Evolutionary conservation across 2,888 invertebrate genomes (phyloP), one percentile per base, ranked within the genome.

Genomic region (Dione juno): DNA sequence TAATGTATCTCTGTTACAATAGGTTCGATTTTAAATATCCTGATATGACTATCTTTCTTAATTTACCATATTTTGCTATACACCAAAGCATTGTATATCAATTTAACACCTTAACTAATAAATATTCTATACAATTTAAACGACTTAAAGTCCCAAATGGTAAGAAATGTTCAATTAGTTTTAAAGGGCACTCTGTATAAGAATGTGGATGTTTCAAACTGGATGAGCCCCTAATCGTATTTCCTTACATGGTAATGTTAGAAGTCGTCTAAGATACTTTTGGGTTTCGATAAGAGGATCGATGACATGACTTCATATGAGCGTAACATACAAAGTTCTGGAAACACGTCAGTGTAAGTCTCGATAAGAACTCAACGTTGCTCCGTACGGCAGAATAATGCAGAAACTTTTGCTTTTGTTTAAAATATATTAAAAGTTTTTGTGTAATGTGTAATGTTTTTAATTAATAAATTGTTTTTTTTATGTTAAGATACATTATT

Each of bases 241-340:
- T 35, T 48, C 37, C 45, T 57, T 35, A 13, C 28, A 63, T 48
- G 63, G 28, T 63, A 63, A 59, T 59, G 3, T 19, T 59, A n/a
- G 21, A 59, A 48, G 35, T 21, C 8, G 19, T 7, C 11, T 16
- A 11, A 63, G 63, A 63, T 48, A 48, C 48, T 63, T 63, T 28
- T 63, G 35, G 48, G 45, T 48, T 37, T 84, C 9, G 75, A 79
- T 58, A 69, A 83, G 40, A 76, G 66, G 67, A 73, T 83, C 40
- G 81, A 82, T 57, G 83, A 84, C 64, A 72, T 80, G 37, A 80
- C 80, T n/a, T 37, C 83, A 48, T 81, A 79, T 40, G 76, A 63
- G 16, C 37, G 37, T 11, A 80, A 63, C 75, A 76, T 6, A 52
- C 59, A 67, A 59, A 67, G 28, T 59, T 59, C 45, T 52, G 16